phyloP scores from a whole-genome alignment of 2,797 vertebrate species.

The Leucoraja ocellata region DNA sequence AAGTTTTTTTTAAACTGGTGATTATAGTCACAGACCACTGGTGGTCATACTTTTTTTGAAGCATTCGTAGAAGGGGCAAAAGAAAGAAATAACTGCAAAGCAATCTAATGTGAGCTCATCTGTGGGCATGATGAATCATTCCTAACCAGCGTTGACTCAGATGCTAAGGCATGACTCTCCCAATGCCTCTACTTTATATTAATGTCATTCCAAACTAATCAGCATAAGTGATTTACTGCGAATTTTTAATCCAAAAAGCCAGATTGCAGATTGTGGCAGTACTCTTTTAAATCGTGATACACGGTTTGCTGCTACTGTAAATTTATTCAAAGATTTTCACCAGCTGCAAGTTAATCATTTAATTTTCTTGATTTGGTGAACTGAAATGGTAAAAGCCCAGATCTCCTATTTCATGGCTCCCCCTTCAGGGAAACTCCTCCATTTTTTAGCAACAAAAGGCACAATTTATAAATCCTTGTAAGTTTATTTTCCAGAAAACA shows the following conservation, averaged over 20 bases:
- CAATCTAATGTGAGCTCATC: constrained; percentile 20
- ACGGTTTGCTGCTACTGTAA: not conserved
- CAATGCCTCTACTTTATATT: too few species aligned
- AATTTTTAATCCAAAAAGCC: not conserved
- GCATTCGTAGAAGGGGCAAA: not conserved
- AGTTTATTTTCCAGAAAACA: not conserved
- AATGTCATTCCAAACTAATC: not conserved
- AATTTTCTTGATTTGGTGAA: not conserved
- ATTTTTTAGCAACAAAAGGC: not conserved
- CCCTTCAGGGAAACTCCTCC: not conserved
- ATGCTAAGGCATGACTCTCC: not conserved
- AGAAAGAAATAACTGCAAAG: not conserved
- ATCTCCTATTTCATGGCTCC: not conserved
- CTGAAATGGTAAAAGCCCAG: not conserved
- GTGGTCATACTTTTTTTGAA: not conserved
- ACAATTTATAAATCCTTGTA: not conserved
- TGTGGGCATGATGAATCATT: constrained; percentile 22
- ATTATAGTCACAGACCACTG: not conserved
- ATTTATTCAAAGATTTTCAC: not conserved
- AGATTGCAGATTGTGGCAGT: not conserved
- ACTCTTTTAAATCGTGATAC: not conserved
- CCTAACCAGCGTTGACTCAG: not conserved
- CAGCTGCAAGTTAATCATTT: not conserved
- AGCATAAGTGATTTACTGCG: too few species aligned
- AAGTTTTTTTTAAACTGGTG: too few species aligned